Percentiles rank a stretch among this genome's conserved stretches.
phyloP scores from a whole-genome alignment of 2,113 vertebrate genomes.

The Saccopteryx bilineata region DNA sequence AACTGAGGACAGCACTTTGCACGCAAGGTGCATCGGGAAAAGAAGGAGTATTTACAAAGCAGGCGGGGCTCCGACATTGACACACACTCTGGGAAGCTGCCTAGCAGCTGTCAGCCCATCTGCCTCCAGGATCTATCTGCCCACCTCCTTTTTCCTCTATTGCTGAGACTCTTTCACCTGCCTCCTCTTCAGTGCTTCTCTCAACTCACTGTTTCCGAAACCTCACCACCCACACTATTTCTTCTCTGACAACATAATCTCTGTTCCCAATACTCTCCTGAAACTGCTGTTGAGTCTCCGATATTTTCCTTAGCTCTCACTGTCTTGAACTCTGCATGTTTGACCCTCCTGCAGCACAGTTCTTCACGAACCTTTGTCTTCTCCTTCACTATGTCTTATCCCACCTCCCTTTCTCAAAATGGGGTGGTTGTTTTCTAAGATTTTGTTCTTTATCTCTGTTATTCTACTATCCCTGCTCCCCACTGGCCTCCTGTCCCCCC shows the following conservation, averaged over 20 bases:
- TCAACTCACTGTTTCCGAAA: background rate
- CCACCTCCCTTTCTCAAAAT: background rate
- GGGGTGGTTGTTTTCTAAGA: background rate
- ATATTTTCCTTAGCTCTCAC: background rate
- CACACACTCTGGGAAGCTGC: background rate
- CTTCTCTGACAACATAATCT: background rate
- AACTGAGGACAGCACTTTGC: background rate
- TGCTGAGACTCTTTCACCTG: background rate
- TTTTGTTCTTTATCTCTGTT: background rate
- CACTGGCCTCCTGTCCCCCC: background rate
- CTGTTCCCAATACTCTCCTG: background rate
- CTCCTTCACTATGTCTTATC: background rate
- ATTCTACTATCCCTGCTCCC: background rate
- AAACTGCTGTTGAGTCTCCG: background rate
- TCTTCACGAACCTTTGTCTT: background rate
- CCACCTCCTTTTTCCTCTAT: background rate
- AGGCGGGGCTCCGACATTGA: background rate
- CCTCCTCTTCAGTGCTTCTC: background rate
- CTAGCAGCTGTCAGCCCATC: too few relatives aligned
- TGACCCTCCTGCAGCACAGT: background rate
- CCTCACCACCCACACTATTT: background rate
- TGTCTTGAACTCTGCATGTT: background rate
- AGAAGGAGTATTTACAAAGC: background rate
- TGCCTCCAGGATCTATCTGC: background rate
- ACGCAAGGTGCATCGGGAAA: background rate